These are phyloP conservation scores for Typhlichthys eigenmanni DNA, from an alignment of 2,797 vertebrate genomes.

Conservation along the genomic window DNA sequence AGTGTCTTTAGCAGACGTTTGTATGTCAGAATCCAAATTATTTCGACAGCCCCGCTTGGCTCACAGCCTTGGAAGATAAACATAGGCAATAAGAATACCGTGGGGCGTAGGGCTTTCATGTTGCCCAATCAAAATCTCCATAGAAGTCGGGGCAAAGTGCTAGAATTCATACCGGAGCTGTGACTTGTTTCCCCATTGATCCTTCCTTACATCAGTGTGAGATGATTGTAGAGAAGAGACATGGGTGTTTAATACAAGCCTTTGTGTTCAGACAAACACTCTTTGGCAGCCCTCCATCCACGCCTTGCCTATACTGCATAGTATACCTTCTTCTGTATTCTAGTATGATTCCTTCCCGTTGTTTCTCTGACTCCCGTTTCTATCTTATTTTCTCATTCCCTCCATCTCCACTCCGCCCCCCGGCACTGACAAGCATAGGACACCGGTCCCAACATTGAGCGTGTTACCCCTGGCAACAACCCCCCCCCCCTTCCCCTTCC, in stretches of 20 bases:
- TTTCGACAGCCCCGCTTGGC: neutral
- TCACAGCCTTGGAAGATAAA: neutral
- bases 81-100: neutral
- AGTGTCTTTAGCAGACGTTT: neutral
- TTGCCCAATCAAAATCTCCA: too few species aligned
- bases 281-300: too few species aligned
- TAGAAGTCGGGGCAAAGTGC: too few species aligned
- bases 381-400: neutral
- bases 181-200: too few species aligned
- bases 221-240: too few species aligned
- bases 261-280: too few species aligned
- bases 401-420: constrained; percentile 8
- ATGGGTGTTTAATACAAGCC: too few species aligned
- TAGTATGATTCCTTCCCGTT: neutral
- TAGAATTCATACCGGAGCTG: too few species aligned
- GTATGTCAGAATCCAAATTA: neutral
- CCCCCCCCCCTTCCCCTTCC: constrained; percentile 36
- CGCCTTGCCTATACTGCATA: too few species aligned
- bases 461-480: constrained; percentile 54
- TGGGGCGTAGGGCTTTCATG: too few species aligned
- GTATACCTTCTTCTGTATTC: too few species aligned
- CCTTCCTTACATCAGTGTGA: too few species aligned
- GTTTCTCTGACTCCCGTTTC: neutral
- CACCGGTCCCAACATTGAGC: constrained; percentile 38
- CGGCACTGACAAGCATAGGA: constrained; percentile 37